Evolutionary conservation across 2,113 vertebrate genomes (phyloP).

Genomic region (Coptodon rendalli): DNA sequence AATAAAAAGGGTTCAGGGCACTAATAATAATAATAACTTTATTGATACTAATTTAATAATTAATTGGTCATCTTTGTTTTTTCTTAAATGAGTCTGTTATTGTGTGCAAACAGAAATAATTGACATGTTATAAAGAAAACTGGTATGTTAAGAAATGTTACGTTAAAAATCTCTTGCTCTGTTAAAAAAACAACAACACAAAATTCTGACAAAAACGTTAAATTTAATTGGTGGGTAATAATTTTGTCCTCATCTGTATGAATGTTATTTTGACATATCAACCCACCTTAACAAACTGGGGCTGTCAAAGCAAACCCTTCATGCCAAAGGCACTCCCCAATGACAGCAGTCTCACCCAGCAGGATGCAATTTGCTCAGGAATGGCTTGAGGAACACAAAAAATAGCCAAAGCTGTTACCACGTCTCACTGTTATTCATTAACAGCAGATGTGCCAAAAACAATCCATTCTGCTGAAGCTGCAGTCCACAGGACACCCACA

Average conservation of each 20-base stretch:
- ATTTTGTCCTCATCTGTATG: neutral
- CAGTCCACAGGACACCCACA: neutral
- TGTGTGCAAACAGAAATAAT: neutral
- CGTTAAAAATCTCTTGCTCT: neutral
- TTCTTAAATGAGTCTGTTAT: fast-evolving
- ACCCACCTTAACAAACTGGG: neutral
- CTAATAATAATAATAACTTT: neutral
- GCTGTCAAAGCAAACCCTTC: neutral
- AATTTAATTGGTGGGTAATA: neutral
- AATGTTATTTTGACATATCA: neutral
- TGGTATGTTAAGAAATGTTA: neutral
- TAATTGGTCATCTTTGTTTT: neutral
- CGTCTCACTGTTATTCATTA: neutral
- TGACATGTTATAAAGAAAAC: neutral
- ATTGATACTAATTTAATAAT: neutral
- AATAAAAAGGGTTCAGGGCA: neutral
- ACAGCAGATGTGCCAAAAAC: neutral
- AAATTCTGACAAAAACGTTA: neutral
- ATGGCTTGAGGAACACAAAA: neutral
- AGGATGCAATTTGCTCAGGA: neutral
- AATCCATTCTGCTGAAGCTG: neutral
- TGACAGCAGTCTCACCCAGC: neutral
- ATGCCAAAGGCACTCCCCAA: neutral
- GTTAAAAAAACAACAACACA: neutral
- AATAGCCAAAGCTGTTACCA: neutral